Evolutionary conservation across 1,140 invertebrate species (phyloP).

Genomic region (Lineus longissimus): DNA sequence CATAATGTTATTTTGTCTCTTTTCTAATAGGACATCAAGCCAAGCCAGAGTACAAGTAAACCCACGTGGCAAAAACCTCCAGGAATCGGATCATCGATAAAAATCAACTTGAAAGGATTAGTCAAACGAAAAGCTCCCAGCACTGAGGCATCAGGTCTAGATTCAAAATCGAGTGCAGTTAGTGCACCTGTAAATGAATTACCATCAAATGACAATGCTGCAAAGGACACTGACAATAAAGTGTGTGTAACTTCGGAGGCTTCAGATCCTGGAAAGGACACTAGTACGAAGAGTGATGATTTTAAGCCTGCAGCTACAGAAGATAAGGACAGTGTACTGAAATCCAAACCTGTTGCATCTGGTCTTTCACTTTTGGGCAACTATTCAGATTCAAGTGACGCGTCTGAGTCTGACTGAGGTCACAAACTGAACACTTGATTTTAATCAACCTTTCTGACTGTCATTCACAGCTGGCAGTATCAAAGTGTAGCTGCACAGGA

Average conservation of each 20-base stretch:
- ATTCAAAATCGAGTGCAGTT: too few relatives aligned
- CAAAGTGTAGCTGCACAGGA: too few relatives aligned
- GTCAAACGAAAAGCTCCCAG: too few relatives aligned
- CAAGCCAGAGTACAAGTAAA: not conserved
- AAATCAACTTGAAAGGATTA: too few relatives aligned
- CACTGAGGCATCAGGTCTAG: too few relatives aligned
- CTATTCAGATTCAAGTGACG: slow-evolving; percentile 25
- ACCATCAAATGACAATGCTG: not conserved
- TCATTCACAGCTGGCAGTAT: too few relatives aligned
- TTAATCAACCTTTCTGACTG: too few relatives aligned
- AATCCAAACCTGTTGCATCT: slow-evolving; percentile 17
- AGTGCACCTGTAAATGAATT: too few relatives aligned
- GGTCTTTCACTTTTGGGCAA: slow-evolving; percentile 28
- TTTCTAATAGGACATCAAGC: not conserved
- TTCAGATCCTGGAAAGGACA: not conserved
- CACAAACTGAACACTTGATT: too few relatives aligned
- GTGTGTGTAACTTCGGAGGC: too few relatives aligned
- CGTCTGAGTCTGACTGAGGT: too few relatives aligned
- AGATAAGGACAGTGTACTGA: not conserved
- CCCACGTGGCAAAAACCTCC: slow-evolving; percentile 17
- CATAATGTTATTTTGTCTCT: not conserved
- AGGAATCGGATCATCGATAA: not conserved
- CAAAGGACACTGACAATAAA: slow-evolving; percentile 10
- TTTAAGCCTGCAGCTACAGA: not conserved
- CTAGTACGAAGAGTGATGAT: not conserved